Evolutionary conservation across 2,888 invertebrate genomes (phyloP).

Genomic region (Drosophila glabriapex): DNA sequence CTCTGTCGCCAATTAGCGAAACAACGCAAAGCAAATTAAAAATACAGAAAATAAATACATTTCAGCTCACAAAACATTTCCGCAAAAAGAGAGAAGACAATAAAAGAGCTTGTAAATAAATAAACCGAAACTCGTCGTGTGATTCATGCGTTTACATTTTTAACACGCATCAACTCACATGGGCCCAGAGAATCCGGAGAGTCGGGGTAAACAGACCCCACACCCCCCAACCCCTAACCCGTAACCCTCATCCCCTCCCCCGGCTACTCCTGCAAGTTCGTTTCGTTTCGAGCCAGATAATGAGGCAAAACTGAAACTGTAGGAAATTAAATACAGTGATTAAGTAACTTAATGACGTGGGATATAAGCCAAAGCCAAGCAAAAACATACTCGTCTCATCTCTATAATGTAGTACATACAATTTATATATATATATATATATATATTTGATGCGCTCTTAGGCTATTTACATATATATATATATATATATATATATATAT

Average conservation of each 20-base stretch:
- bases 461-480: constrained; percentile 6
- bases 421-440: background rate
- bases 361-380: constrained; percentile 46
- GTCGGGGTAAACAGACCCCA: constrained; percentile 16
- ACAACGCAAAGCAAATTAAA: constrained; percentile 54
- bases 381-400: constrained; percentile 6
- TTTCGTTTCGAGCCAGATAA: constrained; percentile 60
- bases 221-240: background rate
- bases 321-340: constrained; percentile 78
- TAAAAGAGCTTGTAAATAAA: constrained; percentile 49
- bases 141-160: constrained; percentile 74
- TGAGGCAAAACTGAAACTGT: constrained; percentile 63
- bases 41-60: constrained; percentile 22
- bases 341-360: constrained; percentile 81
- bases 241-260: background rate
- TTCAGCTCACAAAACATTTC: constrained; percentile 60
- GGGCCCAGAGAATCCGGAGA: constrained; percentile 28
- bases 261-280: constrained; percentile 8
- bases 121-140: constrained; percentile 57
- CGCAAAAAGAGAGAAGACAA: constrained; percentile 58
- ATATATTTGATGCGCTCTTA: constrained; percentile 15
- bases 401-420: background rate
- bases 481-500: constrained; percentile 9
- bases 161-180: constrained; percentile 74
- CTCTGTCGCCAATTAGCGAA: constrained; percentile 64